Evolutionary conservation across 1,140 invertebrate species (phyloP), one percentile per base, ranked within the genome.

Genomic region (Heliothis subflexa): DNA sequence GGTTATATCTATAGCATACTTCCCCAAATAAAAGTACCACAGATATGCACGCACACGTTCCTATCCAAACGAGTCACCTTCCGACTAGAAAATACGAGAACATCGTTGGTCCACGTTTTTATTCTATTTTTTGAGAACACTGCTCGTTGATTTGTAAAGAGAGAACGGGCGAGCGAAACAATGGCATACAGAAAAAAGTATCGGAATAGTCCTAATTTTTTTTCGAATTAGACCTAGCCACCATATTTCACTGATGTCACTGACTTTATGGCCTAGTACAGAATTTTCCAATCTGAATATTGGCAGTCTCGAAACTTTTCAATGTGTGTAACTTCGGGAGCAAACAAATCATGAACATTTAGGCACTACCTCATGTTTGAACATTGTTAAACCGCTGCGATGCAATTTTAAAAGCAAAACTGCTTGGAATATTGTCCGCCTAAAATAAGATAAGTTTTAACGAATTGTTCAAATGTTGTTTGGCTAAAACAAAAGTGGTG

Each of bases 261-360:
- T 66, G 68, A 76, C 75, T 82, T 82, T 85, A 82, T 81, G 81
- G 80, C 40, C 55, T 79, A 79, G 78, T 78, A 81, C 79, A 83
- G 78, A 81, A 82, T 85, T 83, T 80, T 83, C 81, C 82, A 82
- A 82, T 85, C 81, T 66, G 54, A 57, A 62, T 73, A 81, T 80
- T 81, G 73, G 66, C 79, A 83, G 14, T 64, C 40, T 21, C 7
- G 40, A 64, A 64, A 64, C 80, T 85, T 78, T 55, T 14, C 7
- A 76, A 78, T 83, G 76, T 78, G 59, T 18, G 25, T 33, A 49
- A 57, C 57, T 55, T 40, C 47, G 11, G 49, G 57, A 75, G 74
- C 59, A 78, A 78, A 77, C 84, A 85, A 85, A 85, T 83, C 78
- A 80, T 49, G 64, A 77, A 78, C 77, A 78, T 78, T 83, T 78